phyloP scores from a whole-genome alignment of 2,797 vertebrate species.

The Ataeniobius toweri region DNA sequence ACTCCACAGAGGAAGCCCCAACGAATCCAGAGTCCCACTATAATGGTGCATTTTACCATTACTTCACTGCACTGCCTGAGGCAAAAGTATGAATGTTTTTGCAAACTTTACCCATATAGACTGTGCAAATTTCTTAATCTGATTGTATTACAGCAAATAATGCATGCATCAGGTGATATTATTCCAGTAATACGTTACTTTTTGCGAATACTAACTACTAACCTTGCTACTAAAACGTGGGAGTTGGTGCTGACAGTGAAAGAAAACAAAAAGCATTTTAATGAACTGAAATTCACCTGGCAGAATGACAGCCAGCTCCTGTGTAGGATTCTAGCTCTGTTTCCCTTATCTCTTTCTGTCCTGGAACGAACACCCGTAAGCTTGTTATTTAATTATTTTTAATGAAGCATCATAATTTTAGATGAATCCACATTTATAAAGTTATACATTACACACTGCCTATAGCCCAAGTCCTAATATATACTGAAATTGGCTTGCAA shows the following conservation, averaged over 20 bases:
- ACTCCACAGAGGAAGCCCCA: background rate
- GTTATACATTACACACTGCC: background rate
- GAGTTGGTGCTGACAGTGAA: background rate
- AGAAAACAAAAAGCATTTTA: background rate
- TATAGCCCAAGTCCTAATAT: slow-evolving; percentile 1
- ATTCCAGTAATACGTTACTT: background rate
- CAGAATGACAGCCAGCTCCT: background rate
- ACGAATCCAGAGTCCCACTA: background rate
- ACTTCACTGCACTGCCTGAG: background rate
- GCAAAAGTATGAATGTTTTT: background rate
- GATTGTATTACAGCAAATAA: background rate
- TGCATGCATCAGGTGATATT: background rate
- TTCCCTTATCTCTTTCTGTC: background rate
- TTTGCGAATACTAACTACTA: background rate
- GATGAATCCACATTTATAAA: background rate
- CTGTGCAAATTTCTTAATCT: background rate
- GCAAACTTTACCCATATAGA: background rate
- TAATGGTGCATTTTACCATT: background rate
- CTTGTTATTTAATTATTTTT: background rate
- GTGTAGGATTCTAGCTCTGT: background rate
- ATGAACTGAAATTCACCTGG: slow-evolving; percentile 2
- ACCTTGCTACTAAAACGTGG: background rate
- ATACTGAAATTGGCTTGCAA: slow-evolving; percentile 11
- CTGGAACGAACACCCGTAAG: background rate
- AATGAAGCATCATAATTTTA: background rate